phyloP scores from a whole-genome alignment of 2,888 invertebrate species.

The Leptothorax acervorum region DNA sequence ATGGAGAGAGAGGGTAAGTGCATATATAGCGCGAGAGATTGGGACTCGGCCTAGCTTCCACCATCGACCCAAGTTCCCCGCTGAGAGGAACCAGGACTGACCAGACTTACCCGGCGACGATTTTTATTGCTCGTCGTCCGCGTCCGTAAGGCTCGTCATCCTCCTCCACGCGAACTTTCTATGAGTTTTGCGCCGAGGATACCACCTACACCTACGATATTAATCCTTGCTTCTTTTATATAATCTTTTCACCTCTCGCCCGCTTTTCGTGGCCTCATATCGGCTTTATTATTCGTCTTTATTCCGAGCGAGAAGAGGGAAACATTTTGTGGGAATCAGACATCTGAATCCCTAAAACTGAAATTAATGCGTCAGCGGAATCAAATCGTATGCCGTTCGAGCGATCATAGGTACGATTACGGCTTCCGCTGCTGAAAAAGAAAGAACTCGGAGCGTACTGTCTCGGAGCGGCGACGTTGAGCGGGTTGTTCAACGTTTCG shows the following conservation, averaged over 20 bases:
- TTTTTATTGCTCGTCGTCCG: conserved; percentile 69
- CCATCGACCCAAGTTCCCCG: conserved; percentile 57
- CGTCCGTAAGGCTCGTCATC: conserved; percentile 50
- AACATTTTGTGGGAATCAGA: not conserved
- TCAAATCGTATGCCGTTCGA: not conserved
- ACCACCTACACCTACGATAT: conserved; percentile 45
- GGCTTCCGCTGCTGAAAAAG: not conserved
- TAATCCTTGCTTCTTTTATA: conserved; percentile 11
- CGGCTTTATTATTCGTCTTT: not conserved
- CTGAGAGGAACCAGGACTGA: conserved; percentile 65
- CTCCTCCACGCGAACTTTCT: conserved; percentile 49
- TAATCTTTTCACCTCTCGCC: conserved; percentile 36
- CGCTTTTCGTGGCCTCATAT: conserved; percentile 7
- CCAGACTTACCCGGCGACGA: conserved; percentile 58
- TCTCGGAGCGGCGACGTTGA: not conserved
- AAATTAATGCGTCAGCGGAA: not conserved
- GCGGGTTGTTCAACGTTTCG: conserved; percentile 4
- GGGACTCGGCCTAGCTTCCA: conserved; percentile 55
- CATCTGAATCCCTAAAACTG: not conserved
- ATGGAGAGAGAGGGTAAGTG: conserved; percentile 12
- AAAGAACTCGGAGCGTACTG: not conserved
- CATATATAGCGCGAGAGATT: conserved; percentile 39
- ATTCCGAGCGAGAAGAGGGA: not conserved
- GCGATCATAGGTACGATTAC: not conserved
- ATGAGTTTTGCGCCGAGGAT: conserved; percentile 35